Conservation (phyloP, 1,140 invertebrate species). For the Camponotus floridanus region DNA sequence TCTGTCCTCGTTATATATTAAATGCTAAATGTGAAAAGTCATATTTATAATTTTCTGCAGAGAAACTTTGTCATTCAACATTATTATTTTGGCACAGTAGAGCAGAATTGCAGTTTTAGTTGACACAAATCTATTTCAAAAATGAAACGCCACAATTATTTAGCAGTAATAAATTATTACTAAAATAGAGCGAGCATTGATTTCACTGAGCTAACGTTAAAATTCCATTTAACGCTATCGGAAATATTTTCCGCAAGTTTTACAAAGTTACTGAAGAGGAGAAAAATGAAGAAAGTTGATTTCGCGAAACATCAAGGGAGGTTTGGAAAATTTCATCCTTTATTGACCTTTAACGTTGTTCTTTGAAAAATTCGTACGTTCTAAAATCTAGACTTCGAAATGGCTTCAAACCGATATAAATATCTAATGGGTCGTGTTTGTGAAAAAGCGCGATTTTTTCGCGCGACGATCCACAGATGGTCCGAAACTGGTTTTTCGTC, state of each 20-base stretch:
- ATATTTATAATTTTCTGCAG: neutral
- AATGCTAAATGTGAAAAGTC: neutral
- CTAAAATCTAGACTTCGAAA: slow-evolving; percentile 10
- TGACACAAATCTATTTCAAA: neutral
- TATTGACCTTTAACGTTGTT: slow-evolving; percentile 28
- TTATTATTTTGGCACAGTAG: neutral
- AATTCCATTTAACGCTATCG: slow-evolving; percentile 34
- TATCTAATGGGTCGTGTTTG: slow-evolving; percentile 39
- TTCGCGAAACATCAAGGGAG: slow-evolving; percentile 41
- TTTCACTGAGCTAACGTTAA: neutral
- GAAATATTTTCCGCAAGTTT: slow-evolving; percentile 27
- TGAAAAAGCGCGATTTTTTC: slow-evolving; percentile 47
- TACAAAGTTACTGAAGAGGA: slow-evolving; percentile 34
- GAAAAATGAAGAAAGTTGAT: slow-evolving; percentile 28
- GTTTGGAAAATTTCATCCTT: slow-evolving; percentile 40
- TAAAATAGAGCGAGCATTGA: neutral
- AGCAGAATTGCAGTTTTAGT: neutral
- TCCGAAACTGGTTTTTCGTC: slow-evolving; percentile 19
- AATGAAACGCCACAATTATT: neutral
- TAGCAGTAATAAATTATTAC: slow-evolving; percentile 35
- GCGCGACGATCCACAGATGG: slow-evolving; percentile 33
- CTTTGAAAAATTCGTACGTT: slow-evolving; percentile 14
- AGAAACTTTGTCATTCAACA: neutral
- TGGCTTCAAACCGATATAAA: slow-evolving; percentile 22
- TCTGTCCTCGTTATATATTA: neutral